A percentile compares a stretch with the other conserved stretches of the same genome.
Conservation (phyloP, 2,888 invertebrate genomes). For the Therioaphis trifolii region DNA sequence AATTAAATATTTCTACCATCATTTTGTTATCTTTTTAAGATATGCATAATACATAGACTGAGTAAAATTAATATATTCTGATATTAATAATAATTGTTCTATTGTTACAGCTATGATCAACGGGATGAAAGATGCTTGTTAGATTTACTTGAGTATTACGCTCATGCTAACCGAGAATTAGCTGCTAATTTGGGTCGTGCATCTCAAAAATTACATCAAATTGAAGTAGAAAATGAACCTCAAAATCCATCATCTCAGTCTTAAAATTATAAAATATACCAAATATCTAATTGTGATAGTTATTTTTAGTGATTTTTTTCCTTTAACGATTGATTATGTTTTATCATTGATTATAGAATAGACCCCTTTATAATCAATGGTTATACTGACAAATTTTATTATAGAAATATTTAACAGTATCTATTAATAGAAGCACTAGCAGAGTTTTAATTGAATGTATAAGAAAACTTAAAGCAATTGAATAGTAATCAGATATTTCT, state of each 20-base stretch:
- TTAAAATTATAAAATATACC: not conserved
- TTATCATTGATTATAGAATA: too few relatives aligned
- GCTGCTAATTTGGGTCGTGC: slow-evolving; percentile 1
- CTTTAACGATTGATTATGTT: not conserved
- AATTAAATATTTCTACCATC: too few relatives aligned
- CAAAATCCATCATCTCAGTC: slow-evolving; percentile 9
- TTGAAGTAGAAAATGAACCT: slow-evolving; percentile 36
- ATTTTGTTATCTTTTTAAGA: too few relatives aligned
- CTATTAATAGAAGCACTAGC: too few relatives aligned
- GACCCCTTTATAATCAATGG: too few relatives aligned
- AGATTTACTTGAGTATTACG: slow-evolving; percentile 57
- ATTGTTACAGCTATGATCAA: slow-evolving; percentile 35
- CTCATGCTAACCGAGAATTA: slow-evolving; percentile 35
- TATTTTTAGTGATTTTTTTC: not conserved
- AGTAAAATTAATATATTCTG: too few relatives aligned
- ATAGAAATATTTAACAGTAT: too few relatives aligned
- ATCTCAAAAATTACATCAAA: slow-evolving; percentile 38
- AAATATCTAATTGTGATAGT: not conserved
- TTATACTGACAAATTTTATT: too few relatives aligned
- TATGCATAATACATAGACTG: too few relatives aligned
- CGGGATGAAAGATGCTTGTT: slow-evolving; percentile 18
- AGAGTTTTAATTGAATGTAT: too few relatives aligned
- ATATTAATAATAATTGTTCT: not conserved
- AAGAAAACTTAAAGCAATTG: too few relatives aligned
- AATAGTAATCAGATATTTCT: too few relatives aligned